Conservation (phyloP, 2,888 invertebrate species). For the Brenthis daphne region DNA sequence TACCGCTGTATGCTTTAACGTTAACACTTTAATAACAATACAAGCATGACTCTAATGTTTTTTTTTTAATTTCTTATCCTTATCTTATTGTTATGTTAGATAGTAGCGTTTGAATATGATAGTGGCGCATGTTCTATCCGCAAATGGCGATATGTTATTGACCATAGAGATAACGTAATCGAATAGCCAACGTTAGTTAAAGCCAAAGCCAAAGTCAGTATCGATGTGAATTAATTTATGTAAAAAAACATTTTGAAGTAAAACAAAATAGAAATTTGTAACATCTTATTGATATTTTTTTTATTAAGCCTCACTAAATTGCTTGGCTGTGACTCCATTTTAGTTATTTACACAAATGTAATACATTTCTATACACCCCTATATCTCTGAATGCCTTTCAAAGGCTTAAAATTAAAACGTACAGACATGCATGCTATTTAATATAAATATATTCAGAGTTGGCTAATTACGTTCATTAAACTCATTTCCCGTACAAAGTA, state of each 20-base stretch:
- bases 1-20: conserved; percentile 44
- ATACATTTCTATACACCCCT: neutral
- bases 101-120: too few species aligned
- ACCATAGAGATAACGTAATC: too few species aligned
- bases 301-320: neutral
- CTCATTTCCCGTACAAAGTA: conserved; percentile 50
- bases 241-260: too few species aligned
- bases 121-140: too few species aligned
- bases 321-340: neutral
- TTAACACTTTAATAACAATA: conserved; percentile 36
- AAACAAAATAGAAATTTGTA: too few species aligned
- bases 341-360: neutral
- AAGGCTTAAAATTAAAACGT: conserved; percentile 19
- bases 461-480: conserved; percentile 50
- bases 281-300: too few species aligned
- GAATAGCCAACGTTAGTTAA: too few species aligned
- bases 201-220: too few species aligned
- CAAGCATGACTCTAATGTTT: conserved; percentile 13
- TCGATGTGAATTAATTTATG: too few species aligned
- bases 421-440: conserved; percentile 13
- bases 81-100: too few species aligned
- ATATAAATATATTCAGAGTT: conserved; percentile 33
- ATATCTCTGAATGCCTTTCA: neutral
- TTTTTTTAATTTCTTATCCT: neutral
- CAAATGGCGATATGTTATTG: too few species aligned